Evolutionary conservation across 1,140 invertebrate species (phyloP).

Genomic region (Sinonovacula constricta): DNA sequence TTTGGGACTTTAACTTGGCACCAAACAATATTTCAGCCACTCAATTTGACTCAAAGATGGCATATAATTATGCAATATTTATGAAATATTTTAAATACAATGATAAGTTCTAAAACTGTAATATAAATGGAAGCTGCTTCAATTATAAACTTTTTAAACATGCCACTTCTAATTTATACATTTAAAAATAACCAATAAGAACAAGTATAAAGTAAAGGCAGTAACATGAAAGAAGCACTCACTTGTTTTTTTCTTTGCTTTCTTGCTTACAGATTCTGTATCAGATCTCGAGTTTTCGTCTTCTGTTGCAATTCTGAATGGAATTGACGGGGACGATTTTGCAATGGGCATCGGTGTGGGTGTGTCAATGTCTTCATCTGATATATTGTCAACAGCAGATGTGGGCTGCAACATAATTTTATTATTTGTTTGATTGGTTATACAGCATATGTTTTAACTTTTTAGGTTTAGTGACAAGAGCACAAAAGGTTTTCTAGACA

Average conservation of each 20-base stretch:
- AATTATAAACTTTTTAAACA: no score
- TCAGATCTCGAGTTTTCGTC: conserved; percentile 57
- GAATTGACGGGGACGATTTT: conserved; percentile 16
- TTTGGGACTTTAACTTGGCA: not conserved
- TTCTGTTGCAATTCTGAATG: conserved; percentile 45
- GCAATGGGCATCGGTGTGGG: conserved; percentile 33
- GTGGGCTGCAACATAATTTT: not conserved
- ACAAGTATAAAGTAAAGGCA: not conserved
- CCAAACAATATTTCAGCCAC: not conserved
- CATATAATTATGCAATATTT: not conserved
- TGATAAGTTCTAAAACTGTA: no score
- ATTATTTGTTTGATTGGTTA: not conserved
- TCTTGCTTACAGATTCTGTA: conserved; percentile 8
- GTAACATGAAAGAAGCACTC: not conserved
- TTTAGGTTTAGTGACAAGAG: not conserved
- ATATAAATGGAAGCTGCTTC: no score
- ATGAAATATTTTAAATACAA: no score
- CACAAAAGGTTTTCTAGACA: not conserved
- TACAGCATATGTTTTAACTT: not conserved
- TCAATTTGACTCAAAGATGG: not conserved
- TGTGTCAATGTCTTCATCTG: conserved; percentile 62
- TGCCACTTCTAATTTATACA: not conserved
- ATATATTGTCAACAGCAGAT: conserved; percentile 65
- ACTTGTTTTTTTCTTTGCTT: conserved; percentile 52
- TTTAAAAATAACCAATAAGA: not conserved